Conservation (phyloP, 2,113 vertebrate genomes). For the Pica pica region DNA sequence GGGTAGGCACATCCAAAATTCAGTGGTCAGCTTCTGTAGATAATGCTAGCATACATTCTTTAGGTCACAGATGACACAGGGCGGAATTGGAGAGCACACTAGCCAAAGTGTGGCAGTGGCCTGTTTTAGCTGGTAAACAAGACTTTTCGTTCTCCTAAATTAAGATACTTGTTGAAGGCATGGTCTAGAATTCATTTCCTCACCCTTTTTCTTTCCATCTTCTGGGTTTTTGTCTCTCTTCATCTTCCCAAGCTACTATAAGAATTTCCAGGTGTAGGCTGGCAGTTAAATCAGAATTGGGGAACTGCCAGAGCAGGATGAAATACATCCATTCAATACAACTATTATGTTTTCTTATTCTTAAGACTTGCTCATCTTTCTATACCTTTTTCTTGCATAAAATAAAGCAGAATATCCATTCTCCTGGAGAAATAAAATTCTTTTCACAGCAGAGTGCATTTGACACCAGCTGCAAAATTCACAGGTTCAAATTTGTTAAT, state of each 20-base stretch:
- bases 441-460: neutral
- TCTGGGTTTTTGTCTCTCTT: neutral
- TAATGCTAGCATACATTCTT: neutral
- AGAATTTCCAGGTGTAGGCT: neutral
- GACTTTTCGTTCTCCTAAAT: neutral
- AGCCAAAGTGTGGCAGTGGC: neutral
- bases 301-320: neutral
- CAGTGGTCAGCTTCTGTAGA: neutral
- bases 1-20: neutral
- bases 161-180: neutral
- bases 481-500: neutral
- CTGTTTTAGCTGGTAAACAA: neutral
- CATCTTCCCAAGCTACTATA: neutral
- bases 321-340: neutral
- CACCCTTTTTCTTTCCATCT: neutral
- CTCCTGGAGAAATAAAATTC: neutral
- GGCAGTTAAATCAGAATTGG: neutral
- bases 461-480: neutral
- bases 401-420: neutral
- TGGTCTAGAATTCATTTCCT: neutral
- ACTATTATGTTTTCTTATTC: neutral
- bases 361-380: neutral
- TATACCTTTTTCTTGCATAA: neutral
- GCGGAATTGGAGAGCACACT: neutral
- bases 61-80: neutral